phyloP scores from a whole-genome alignment of 1,140 invertebrate species.

The Pogonognathellus flavescens region DNA sequence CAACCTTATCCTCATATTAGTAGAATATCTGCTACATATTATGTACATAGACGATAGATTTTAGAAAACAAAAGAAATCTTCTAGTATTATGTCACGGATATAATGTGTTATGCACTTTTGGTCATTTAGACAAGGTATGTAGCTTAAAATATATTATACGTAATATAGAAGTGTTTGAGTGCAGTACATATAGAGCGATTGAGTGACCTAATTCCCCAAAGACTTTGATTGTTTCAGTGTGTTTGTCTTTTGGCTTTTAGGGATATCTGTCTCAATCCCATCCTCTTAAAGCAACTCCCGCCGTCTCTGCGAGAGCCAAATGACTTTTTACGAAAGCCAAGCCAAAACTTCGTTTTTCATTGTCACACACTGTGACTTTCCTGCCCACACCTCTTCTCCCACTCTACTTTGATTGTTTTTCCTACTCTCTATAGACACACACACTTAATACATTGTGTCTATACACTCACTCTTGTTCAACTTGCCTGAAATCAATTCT shows the following conservation, averaged over 20 bases:
- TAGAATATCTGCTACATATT: too few species aligned
- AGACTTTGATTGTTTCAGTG: neutral
- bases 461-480: too few species aligned
- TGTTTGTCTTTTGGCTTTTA: conserved; percentile 41
- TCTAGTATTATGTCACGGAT: too few species aligned
- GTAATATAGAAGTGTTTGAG: neutral
- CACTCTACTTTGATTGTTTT: neutral
- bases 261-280: conserved; percentile 21
- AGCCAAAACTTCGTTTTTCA: conserved; percentile 44
- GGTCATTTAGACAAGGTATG: too few species aligned
- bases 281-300: neutral
- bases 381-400: conserved; percentile 6
- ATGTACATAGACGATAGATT: too few species aligned
- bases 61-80: too few species aligned
- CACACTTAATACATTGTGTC: neutral
- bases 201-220: conserved; percentile 5
- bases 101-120: too few species aligned
- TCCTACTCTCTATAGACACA: neutral
- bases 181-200: neutral
- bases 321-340: neutral
- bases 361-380: conserved; percentile 19
- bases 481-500: neutral
- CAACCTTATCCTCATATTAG: too few species aligned
- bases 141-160: too few species aligned
- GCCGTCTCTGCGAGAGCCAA: neutral